Conservation (phyloP, 2,888 invertebrate species). For the Oithona nana region DNA sequence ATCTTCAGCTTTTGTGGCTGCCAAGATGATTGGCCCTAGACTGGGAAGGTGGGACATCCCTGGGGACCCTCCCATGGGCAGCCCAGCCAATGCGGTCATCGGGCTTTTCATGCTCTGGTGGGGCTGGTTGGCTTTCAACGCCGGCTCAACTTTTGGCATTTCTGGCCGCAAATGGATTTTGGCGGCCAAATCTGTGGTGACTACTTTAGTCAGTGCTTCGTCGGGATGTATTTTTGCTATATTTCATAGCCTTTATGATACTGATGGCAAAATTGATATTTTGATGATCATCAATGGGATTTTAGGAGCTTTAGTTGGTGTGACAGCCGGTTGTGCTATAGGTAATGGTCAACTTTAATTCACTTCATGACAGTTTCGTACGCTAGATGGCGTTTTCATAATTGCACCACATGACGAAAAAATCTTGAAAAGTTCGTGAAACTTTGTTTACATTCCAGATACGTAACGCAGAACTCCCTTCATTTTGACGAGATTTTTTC, state of each 20-base stretch:
- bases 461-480: too few species aligned
- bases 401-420: too few species aligned
- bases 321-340: conserved; percentile 42
- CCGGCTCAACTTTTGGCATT: conserved; percentile 40
- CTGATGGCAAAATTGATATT: conserved; percentile 25
- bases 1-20: conserved; percentile 57
- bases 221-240: conserved; percentile 58
- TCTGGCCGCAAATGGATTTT: conserved; percentile 76
- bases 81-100: conserved; percentile 74
- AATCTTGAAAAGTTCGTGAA: background rate
- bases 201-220: conserved; percentile 76
- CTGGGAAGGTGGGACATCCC: conserved; percentile 58
- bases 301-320: conserved; percentile 62
- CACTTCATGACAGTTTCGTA: too few species aligned
- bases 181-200: conserved; percentile 67
- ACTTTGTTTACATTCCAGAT: too few species aligned
- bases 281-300: conserved; percentile 72
- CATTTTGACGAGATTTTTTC: too few species aligned
- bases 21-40: conserved; percentile 72
- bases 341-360: too few species aligned
- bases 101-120: conserved; percentile 85
- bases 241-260: conserved; percentile 18
- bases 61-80: conserved; percentile 54
- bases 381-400: background rate
- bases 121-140: conserved; percentile 92